Conservation (phyloP, 2,113 vertebrate species). For the Argyrosomus japonicus region DNA sequence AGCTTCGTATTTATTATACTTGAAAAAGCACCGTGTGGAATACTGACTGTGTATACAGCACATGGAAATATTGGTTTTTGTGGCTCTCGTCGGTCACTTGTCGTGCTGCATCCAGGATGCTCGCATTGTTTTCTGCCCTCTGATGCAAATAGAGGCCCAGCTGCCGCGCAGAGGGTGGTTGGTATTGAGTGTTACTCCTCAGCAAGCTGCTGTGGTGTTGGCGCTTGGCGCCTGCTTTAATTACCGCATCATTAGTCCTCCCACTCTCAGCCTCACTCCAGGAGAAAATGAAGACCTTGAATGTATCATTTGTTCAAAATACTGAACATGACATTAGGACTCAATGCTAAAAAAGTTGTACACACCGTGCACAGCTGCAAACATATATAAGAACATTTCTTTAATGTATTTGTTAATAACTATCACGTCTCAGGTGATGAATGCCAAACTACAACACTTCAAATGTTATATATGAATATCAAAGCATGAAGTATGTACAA, state of each 20-base stretch:
- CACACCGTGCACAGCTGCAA: too few species aligned
- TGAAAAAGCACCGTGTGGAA: background rate
- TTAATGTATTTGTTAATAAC: too few species aligned
- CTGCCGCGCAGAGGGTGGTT: background rate
- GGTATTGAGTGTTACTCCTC: conserved; percentile 40
- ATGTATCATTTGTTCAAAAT: background rate
- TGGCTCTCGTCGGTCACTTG: background rate
- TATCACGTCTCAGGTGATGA: background rate
- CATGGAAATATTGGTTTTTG: background rate
- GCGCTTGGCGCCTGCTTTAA: conserved; percentile 50
- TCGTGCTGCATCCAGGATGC: background rate
- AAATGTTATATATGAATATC: too few species aligned
- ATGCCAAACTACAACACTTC: background rate
- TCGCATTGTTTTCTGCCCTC: conserved; percentile 17
- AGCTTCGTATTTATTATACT: conserved; percentile 1
- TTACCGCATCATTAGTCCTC: conserved; percentile 65
- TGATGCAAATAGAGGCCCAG: conserved; percentile 45
- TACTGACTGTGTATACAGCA: background rate
- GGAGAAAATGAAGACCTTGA: conserved; percentile 27
- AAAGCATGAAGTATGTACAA: too few species aligned
- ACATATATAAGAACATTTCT: too few species aligned
- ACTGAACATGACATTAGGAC: background rate
- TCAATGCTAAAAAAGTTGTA: too few species aligned
- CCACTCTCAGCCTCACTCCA: conserved; percentile 57
- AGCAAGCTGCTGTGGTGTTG: conserved; percentile 28